Conservation (phyloP, 1,140 invertebrate species). For the Cataglyphis hispanica region DNA sequence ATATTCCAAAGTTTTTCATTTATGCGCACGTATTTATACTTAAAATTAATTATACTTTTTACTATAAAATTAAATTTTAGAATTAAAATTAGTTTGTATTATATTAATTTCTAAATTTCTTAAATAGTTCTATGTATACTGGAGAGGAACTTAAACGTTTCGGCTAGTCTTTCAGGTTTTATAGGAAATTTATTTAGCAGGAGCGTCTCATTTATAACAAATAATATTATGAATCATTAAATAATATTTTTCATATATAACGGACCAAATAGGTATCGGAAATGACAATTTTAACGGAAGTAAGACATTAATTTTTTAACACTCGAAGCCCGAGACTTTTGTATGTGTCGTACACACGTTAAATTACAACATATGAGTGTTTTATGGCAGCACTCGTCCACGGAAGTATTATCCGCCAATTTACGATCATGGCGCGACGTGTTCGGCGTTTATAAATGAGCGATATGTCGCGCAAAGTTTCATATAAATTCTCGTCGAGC, state of each 20-base stretch:
- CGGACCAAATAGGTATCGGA: conserved; percentile 31
- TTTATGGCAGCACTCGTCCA: conserved; percentile 72
- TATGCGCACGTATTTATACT: background rate
- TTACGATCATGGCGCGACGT: conserved; percentile 70
- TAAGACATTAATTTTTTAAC: conserved; percentile 71
- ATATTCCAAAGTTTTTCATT: background rate
- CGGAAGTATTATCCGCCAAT: conserved; percentile 75
- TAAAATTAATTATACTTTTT: background rate
- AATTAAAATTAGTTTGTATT: background rate
- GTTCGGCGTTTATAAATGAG: conserved; percentile 37
- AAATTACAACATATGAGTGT: conserved; percentile 77
- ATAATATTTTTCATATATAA: conserved; percentile 26
- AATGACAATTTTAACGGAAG: conserved; percentile 55
- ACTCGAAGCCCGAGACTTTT: conserved; percentile 34
- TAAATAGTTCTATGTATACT: background rate
- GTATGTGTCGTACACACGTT: conserved; percentile 53
- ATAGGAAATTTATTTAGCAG: background rate
- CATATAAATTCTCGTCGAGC: conserved; percentile 59
- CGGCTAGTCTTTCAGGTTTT: no score
- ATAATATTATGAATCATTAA: conserved; percentile 14
- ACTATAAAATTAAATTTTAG: background rate
- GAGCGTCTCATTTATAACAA: background rate
- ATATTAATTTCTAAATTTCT: background rate
- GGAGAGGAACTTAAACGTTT: no score
- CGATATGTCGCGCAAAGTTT: conserved; percentile 32